Base-by-base conservation (phyloP, 35 echinoderm and acorn worm species). In the Ophiothrix spiculata region DNA sequence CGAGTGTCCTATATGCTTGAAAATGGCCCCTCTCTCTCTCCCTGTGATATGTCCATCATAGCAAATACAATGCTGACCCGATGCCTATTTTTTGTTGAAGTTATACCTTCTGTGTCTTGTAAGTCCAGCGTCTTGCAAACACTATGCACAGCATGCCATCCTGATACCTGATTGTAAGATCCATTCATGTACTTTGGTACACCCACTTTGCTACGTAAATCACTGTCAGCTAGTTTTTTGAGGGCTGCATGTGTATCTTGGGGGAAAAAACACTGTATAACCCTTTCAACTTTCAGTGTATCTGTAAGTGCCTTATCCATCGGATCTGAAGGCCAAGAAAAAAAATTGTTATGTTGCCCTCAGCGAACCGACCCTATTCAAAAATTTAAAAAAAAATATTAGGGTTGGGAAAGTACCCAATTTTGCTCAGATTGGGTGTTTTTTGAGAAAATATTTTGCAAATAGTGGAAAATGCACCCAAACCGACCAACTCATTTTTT, bases 81-180 rank as follows among this genome's bases (percentile, higher is more conserved):
- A 28, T 69, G 60, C 29, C 60, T 69, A n/a, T 69, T 69, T 69
- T 10, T 4, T 15, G 60, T 69, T 4, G 60, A 15, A 69, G 8
- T 10, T 69, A 69, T 49, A 6, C 19, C 19, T 10, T 49, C 42
- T 19, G 42, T 19, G 19, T 49, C 6, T 49, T 86, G 37, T 13
- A 87, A 34, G 10, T 6, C 17, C 4, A 87, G n/a, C 40, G 40
- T 34, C 73, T 87, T 56, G 75, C 85, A 87, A 0, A 87, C 39
- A 31, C 39, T 87, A 21, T 78, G 32, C 19, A 87, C 40, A 19
- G 85, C 74, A 87, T 87, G 85, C 85, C 75, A 87, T 4, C 85
- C 85, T 4, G 85, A 87, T 29, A 78, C 74, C 45, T 87, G 85
- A 36, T 79, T 36, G 3, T 39, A 79, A 39, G 33, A 35, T 33